A percentile compares a stretch with the other conserved stretches of the same genome.
phyloP scores from a whole-genome alignment of 2,113 vertebrate genomes.

The Turnix velox region DNA sequence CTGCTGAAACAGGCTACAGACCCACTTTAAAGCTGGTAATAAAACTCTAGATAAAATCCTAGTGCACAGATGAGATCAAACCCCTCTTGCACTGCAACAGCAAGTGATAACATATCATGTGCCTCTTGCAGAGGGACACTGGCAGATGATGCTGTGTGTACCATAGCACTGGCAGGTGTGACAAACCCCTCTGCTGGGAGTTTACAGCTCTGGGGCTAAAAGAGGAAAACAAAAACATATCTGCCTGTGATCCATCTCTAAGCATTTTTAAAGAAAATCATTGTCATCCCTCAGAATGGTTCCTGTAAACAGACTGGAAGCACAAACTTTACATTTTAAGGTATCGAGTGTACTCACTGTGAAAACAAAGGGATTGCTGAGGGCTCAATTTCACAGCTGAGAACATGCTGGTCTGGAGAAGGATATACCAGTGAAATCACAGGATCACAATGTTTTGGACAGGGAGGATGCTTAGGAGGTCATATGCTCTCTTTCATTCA shows the following conservation, averaged over 20 bases:
- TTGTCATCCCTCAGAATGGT: not conserved
- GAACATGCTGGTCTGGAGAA: fast-evolving
- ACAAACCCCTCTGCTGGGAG: not conserved
- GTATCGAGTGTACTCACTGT: not conserved
- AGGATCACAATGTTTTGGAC: not conserved
- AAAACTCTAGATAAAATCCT: not conserved
- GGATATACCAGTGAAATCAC: not conserved
- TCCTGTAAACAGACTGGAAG: not conserved
- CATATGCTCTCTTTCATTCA: not conserved
- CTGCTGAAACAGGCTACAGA: not conserved
- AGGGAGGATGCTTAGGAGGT: not conserved
- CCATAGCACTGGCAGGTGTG: fast-evolving
- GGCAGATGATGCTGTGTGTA: fast-evolving
- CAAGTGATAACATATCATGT: fast-evolving
- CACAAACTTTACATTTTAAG: fast-evolving
- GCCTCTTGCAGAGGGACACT: not conserved
- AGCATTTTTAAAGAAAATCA: not conserved
- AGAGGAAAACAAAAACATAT: not conserved
- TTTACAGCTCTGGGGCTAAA: not conserved
- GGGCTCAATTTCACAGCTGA: not conserved
- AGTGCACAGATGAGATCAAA: not conserved
- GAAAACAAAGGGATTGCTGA: not conserved
- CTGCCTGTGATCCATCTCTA: not conserved
- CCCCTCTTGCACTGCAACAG: not conserved
- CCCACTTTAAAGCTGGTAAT: not conserved